Conservation (phyloP, 2,797 vertebrate genomes). For the Sebastes itinus region DNA sequence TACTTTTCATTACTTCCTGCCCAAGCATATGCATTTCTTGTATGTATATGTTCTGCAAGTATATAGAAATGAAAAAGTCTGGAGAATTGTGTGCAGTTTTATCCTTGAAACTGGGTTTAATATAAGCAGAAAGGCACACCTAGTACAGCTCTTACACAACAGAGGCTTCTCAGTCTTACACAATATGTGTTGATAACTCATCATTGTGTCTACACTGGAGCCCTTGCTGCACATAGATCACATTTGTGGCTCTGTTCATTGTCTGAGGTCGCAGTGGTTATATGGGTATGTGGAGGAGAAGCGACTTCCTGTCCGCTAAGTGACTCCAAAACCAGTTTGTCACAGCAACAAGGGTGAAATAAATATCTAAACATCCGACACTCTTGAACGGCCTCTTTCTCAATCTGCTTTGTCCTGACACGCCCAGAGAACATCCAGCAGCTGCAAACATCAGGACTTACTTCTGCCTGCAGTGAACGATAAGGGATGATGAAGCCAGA, state of each 20-base stretch:
- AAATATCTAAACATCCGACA: conserved; percentile 39
- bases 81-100: background rate
- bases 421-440: conserved; percentile 18
- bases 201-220: conserved; percentile 14
- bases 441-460: conserved; percentile 27
- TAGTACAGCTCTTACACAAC: conserved; percentile 29
- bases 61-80: background rate
- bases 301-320: conserved; percentile 25
- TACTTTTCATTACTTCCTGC: background rate
- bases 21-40: background rate
- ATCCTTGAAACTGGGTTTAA: background rate
- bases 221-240: conserved; percentile 2
- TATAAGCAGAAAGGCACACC: background rate
- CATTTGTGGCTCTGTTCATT: conserved; percentile 31
- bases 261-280: conserved; percentile 26
- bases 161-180: conserved; percentile 27
- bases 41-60: background rate
- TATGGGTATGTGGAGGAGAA: conserved; percentile 15
- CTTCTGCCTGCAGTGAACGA: conserved; percentile 4
- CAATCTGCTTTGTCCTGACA: conserved; percentile 35
- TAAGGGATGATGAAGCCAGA: background rate
- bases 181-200: conserved; percentile 43
- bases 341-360: conserved; percentile 8
- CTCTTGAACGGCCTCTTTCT: conserved; percentile 27
- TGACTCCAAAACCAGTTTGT: conserved; percentile 43